phyloP scores from a whole-genome alignment of 2,113 vertebrate genomes.

The Poeciliopsis turrubarensis region DNA sequence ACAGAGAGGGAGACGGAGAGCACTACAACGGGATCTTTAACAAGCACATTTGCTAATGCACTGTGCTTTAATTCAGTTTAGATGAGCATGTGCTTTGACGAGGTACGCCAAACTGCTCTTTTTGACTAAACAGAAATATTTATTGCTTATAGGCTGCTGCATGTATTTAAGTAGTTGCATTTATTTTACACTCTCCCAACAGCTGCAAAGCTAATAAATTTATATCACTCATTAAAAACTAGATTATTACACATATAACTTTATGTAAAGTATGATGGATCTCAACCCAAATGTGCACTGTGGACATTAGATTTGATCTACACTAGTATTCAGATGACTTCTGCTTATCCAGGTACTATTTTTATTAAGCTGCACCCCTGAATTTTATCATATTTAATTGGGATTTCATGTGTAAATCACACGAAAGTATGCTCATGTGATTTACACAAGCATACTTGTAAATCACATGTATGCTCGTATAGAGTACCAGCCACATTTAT shows the following conservation, averaged over 20 bases:
- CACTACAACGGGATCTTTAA: conserved; percentile 14
- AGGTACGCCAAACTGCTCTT: neutral
- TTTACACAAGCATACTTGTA: no score
- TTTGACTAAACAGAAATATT: neutral
- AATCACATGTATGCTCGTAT: no score
- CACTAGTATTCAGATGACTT: no score
- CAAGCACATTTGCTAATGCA: conserved; percentile 1
- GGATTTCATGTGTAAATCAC: neutral
- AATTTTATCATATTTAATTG: neutral
- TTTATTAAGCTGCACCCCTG: neutral
- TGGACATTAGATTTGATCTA: no score
- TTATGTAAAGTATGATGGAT: neutral
- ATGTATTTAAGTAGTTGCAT: neutral
- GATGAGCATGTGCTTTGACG: conserved; percentile 1
- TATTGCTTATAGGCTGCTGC: neutral
- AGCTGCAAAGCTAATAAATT: neutral
- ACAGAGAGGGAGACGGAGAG: neutral
- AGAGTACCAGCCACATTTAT: no score
- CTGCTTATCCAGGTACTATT: neutral
- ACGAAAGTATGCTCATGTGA: no score
- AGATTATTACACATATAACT: neutral
- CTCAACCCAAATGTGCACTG: neutral
- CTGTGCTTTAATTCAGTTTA: conserved; percentile 7
- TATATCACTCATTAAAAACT: neutral
- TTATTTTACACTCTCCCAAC: neutral